These are phyloP conservation scores for Brevimyrus niger DNA, from an alignment of 2,113 vertebrate species.

Conservation along the genomic window DNA sequence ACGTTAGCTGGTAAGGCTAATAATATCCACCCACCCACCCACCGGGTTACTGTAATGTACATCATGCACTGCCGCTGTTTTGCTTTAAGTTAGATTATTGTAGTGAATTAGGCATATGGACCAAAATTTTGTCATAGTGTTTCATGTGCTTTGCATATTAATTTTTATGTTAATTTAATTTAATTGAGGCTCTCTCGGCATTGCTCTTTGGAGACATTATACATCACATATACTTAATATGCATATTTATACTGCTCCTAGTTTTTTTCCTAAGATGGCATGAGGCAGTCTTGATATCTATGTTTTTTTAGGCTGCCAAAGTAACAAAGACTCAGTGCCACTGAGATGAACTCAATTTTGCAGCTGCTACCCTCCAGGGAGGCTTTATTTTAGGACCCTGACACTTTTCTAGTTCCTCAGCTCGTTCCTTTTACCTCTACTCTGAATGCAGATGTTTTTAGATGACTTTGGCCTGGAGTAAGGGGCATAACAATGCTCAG, in stretches of 20 bases:
- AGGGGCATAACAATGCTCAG: neutral
- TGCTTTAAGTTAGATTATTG: neutral
- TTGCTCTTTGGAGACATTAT: neutral
- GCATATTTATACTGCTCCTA: neutral
- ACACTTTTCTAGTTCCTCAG: neutral
- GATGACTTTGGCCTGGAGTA: neutral
- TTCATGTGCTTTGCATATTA: neutral
- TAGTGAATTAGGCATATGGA: neutral
- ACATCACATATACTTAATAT: neutral
- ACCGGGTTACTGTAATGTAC: neutral
- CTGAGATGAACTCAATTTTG: neutral
- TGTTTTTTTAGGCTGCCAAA: neutral
- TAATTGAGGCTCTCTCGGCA: neutral
- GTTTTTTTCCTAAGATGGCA: neutral
- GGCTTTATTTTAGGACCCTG: constrained; percentile 7
- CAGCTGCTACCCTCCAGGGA: neutral
- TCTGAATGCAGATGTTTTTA: neutral
- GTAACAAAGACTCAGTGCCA: neutral
- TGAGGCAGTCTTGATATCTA: neutral
- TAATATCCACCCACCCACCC: neutral
- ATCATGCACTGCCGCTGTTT: neutral
- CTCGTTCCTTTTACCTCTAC: neutral
- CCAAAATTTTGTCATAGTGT: neutral
- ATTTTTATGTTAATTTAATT: neutral
- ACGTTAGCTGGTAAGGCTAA: neutral